A percentile compares a stretch with the other conserved stretches of the same genome.
These are phyloP conservation scores for Ctenochaetus hawaiiensis DNA, from an alignment of 2,797 vertebrate species.

Conservation along the genomic window DNA sequence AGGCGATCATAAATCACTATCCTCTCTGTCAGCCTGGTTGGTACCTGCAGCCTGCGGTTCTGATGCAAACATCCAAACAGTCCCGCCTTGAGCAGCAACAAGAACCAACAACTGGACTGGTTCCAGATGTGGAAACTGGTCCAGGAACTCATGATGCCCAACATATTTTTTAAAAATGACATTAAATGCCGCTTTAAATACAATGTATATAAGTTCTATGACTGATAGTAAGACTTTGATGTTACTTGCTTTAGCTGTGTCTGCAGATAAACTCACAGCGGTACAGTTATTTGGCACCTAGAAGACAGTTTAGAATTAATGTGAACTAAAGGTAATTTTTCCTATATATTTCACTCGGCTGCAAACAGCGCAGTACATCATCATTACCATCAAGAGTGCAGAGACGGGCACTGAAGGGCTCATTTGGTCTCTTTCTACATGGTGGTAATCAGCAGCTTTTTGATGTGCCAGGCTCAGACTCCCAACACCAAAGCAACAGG, in stretches of 20 bases:
- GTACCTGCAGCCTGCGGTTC: not conserved
- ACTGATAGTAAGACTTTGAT: too few species aligned
- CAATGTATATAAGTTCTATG: too few species aligned
- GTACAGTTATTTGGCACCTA: not conserved
- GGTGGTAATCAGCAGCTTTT: not conserved
- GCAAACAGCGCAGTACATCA: not conserved
- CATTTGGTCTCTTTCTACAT: not conserved
- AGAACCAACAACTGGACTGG: conserved; percentile 5
- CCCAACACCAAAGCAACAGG: conserved; percentile 2
- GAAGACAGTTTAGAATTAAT: not conserved
- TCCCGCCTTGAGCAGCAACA: not conserved
- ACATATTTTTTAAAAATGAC: too few species aligned
- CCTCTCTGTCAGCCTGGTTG: not conserved
- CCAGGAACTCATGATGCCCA: too few species aligned
- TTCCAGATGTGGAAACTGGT: not conserved
- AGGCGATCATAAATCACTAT: conserved; percentile 2
- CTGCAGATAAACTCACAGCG: not conserved
- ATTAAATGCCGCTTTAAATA: too few species aligned
- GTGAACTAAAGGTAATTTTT: conserved; percentile 1
- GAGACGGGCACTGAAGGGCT: conserved; percentile 5
- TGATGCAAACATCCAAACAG: conserved; percentile 5
- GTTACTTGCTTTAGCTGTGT: too few species aligned
- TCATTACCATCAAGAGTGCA: conserved; percentile 5
- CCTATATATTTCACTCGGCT: not conserved
- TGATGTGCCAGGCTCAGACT: not conserved